phyloP scores from a whole-genome alignment of 1,140 invertebrate species.

The Heliconius melpomene region DNA sequence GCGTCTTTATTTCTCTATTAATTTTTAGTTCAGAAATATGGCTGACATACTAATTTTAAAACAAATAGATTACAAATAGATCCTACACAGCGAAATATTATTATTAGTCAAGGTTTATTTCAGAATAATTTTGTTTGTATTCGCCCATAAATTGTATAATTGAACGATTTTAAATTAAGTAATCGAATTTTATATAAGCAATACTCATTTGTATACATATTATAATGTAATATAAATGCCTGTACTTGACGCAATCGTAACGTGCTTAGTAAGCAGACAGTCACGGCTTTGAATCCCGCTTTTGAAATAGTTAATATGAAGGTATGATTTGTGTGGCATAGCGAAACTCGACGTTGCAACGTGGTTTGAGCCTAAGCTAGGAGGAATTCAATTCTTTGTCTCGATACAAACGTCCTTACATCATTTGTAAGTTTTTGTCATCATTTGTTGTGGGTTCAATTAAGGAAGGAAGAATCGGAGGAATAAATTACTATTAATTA shows the following conservation, averaged over 20 bases:
- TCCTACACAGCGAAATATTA: conserved; percentile 49
- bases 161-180: conserved; percentile 5
- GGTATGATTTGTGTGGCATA: neutral
- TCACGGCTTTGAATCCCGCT: neutral
- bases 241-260: neutral
- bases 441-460: too few species aligned
- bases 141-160: neutral
- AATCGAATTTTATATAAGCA: conserved; percentile 1
- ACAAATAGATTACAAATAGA: conserved; percentile 46
- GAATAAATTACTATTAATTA: too few species aligned
- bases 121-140: conserved; percentile 11
- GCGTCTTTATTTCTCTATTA: neutral
- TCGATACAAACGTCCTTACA: too few species aligned
- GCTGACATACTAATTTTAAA: conserved; percentile 34
- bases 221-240: conserved; percentile 7
- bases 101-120: conserved; percentile 54
- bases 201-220: conserved; percentile 1
- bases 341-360: neutral
- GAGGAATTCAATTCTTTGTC: neutral
- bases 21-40: neutral
- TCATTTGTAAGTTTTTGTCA: too few species aligned
- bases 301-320: neutral
- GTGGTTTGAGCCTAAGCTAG: neutral
- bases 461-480: too few species aligned
- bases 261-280: neutral